A percentile compares a stretch with the other conserved stretches of the same genome.
phyloP scores from a whole-genome alignment of 2,113 vertebrate genomes.

The Tricholaema leucomelas region DNA sequence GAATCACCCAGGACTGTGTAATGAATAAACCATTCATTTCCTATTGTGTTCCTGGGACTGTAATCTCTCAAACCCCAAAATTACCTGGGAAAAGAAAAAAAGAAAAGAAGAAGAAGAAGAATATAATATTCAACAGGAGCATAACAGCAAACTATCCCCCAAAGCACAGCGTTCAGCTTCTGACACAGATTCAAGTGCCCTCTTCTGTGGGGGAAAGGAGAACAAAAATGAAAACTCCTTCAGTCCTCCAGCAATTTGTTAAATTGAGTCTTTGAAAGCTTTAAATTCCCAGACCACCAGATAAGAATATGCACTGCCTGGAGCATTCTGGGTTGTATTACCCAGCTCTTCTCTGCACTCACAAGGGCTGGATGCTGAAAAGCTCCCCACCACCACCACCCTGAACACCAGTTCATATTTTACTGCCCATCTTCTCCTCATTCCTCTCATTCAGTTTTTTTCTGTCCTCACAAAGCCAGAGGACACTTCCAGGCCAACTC shows the following conservation, averaged over 20 bases:
- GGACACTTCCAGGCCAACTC: neutral
- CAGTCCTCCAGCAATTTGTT: neutral
- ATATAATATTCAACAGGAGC: neutral
- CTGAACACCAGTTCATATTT: neutral
- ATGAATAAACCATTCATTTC: conserved; percentile 27
- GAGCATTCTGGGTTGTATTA: neutral
- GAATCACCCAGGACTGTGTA: neutral
- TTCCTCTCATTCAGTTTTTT: neutral
- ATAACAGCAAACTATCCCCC: neutral
- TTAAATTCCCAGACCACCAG: neutral
- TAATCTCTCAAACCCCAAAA: neutral
- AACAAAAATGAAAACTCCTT: neutral
- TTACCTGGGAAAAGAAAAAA: neutral
- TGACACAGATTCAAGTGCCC: neutral
- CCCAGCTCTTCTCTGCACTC: neutral
- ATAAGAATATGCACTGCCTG: neutral
- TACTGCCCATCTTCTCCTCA: neutral
- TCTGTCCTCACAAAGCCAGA: neutral
- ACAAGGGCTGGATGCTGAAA: neutral
- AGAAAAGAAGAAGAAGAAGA: too few relatives aligned
- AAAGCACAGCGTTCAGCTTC: neutral
- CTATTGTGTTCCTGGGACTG: conserved; percentile 1
- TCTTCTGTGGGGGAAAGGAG: neutral
- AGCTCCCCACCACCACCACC: neutral
- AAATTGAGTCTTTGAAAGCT: conserved; percentile 7